A percentile compares a stretch with the other conserved stretches of the same genome.
phyloP scores from a whole-genome alignment of 35 echinoderm and acorn worm species.

The Strongylocentrotus purpuratus region DNA sequence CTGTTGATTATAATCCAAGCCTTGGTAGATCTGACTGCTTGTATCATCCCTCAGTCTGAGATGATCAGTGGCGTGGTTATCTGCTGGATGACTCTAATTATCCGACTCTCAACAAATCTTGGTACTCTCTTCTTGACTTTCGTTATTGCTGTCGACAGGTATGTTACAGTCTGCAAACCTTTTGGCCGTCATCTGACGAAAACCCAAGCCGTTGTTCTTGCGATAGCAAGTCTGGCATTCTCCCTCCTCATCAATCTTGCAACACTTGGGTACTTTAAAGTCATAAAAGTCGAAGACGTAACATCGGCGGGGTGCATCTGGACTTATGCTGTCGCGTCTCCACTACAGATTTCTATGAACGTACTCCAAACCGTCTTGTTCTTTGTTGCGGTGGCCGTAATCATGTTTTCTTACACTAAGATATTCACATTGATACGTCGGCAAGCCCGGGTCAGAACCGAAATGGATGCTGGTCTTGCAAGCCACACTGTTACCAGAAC shows the following conservation, averaged over 20 bases:
- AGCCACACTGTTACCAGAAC: not conserved
- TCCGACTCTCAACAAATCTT: not conserved
- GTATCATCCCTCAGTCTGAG: not conserved
- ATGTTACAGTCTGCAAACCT: not conserved
- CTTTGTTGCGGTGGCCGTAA: not conserved
- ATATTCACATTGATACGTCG: not conserved
- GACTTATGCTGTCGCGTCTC: not conserved
- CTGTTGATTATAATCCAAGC: not conserved
- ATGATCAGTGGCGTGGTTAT: not conserved
- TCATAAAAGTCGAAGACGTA: not conserved
- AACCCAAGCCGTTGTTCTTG: not conserved
- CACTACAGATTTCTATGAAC: not conserved
- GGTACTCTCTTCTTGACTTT: not conserved
- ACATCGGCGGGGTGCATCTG: not conserved
- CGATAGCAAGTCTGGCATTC: not conserved
- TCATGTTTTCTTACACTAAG: slow-evolving; percentile 4
- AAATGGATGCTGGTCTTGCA: not conserved
- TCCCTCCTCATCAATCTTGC: not conserved
- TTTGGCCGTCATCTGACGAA: not conserved
- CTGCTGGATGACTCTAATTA: not conserved
- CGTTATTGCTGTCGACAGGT: slow-evolving; percentile 13
- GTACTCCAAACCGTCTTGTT: not conserved
- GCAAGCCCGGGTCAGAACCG: slow-evolving; percentile 1
- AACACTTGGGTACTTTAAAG: not conserved
- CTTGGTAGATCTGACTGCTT: not conserved